Base-by-base conservation (phyloP, 1,140 invertebrate species). In the Acromyrmex echinatior region DNA sequence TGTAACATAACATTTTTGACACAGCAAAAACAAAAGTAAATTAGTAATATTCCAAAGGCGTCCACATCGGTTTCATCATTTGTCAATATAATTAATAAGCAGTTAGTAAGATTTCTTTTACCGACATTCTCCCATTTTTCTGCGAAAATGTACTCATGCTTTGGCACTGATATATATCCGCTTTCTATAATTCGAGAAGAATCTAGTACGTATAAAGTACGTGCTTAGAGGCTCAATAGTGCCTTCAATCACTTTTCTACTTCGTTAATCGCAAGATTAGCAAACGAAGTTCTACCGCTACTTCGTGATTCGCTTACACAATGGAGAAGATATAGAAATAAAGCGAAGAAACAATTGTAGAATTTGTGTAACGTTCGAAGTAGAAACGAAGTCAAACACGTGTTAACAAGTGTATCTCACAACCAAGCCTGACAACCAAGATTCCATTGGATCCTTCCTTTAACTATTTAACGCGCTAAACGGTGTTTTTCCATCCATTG, bases 251-350 rank as follows among this genome's bases (percentile, higher is more conserved):
- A 73, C 79, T 68, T 80, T 80, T 56, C 78, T 49, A 62, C 56
- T 84, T 84, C 68, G 56, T 84, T 74, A 84, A 82, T 31, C 68
- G 66, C 9, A 39, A 14, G 35, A 35, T 82, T 82, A 71, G 21
- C 51, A 60, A 81, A 81, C 79, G 35, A 81, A 60, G 79, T 73
- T 81, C 35, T 51, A 21, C 45, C 68, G 14, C 25, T n/a, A 58
- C 56, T 84, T 49, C 68, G 68, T 74, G 80, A 74, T 62, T 60
- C 39, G 80, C 56, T 84, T 74, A 82, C 25, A 49, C 60, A 82
- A 82, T 84, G 6, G 9, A 21, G 53, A 58, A 65, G 21, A 18
- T 39, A 66, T 16, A 12, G 25, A 53, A 49, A 18, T 14, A 31
- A 58, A 73, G 28, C 56, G 35, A 49, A 60, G 35, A 14, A 73